Evolutionary conservation across 2,113 vertebrate genomes (phyloP).

Genomic region (Urocynchramus pylzowi): DNA sequence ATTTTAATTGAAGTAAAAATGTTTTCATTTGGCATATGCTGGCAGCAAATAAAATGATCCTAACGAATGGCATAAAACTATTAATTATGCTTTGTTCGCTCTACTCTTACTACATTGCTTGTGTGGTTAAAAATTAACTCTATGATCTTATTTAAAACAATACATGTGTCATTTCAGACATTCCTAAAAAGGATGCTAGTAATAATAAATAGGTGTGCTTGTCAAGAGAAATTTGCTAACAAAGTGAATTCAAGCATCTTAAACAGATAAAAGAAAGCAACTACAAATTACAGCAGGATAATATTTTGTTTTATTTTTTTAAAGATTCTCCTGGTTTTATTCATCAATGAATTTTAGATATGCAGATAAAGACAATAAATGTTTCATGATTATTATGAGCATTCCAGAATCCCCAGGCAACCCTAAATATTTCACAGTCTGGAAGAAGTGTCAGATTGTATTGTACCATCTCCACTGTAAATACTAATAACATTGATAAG

Average conservation of each 20-base stretch:
- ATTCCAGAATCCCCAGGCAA: background rate
- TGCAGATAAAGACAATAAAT: slow-evolving; percentile 18
- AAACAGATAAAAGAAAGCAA: slow-evolving; percentile 34
- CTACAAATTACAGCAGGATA: background rate
- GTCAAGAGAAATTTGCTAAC: slow-evolving; percentile 50
- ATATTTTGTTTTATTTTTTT: background rate
- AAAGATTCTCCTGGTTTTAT: background rate
- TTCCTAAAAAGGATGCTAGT: slow-evolving; percentile 36
- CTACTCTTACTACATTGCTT: slow-evolving; percentile 48
- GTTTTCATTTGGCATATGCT: slow-evolving; percentile 23
- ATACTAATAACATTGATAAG: background rate
- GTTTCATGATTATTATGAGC: background rate
- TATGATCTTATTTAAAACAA: slow-evolving; percentile 67
- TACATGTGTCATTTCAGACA: slow-evolving; percentile 53
- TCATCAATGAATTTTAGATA: slow-evolving; percentile 40
- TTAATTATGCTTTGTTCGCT: slow-evolving; percentile 61
- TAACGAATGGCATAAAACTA: slow-evolving; percentile 50
- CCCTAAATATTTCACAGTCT: slow-evolving; percentile 21
- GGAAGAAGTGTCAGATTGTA: background rate
- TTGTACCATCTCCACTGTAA: background rate
- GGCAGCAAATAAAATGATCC: slow-evolving; percentile 49
- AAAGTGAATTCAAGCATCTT: slow-evolving; percentile 38
- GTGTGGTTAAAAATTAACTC: slow-evolving; percentile 66
- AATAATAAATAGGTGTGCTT: slow-evolving; percentile 55
- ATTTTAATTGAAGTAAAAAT: slow-evolving; percentile 52